Evolutionary conservation across 2,888 invertebrate species (phyloP).

Genomic region (Volucella inflata): DNA sequence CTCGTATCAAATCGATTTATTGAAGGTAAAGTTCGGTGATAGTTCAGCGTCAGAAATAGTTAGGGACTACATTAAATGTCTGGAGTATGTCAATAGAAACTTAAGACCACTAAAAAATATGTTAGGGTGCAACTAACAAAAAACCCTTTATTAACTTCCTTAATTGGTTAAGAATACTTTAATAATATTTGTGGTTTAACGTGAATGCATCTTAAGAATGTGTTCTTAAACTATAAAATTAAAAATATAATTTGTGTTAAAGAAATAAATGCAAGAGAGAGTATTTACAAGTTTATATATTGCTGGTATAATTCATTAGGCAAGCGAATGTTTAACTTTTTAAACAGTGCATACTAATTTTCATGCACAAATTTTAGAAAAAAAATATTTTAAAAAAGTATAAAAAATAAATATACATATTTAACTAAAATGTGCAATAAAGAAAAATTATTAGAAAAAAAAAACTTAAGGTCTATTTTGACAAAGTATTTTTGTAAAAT

Average conservation of each 20-base stretch:
- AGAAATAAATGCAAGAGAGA: background rate
- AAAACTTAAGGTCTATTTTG: background rate
- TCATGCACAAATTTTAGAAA: conserved; percentile 31
- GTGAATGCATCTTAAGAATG: background rate
- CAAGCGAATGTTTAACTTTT: conserved; percentile 37
- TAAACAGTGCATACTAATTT: conserved; percentile 43
- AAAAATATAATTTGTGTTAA: background rate
- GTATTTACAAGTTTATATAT: conserved; percentile 29
- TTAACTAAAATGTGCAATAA: conserved; percentile 29
- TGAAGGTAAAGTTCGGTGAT: too few relatives aligned
- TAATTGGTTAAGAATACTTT: background rate
- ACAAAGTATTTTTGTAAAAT: background rate
- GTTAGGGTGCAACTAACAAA: too few relatives aligned
- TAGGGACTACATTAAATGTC: too few relatives aligned
- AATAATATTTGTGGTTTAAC: background rate
- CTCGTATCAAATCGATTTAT: too few relatives aligned
- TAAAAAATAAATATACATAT: background rate
- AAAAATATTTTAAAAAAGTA: conserved; percentile 1
- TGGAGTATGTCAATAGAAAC: background rate
- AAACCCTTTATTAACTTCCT: too few relatives aligned
- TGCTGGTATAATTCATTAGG: background rate
- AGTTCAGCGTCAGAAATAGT: too few relatives aligned
- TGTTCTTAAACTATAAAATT: background rate
- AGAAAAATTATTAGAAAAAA: conserved; percentile 1
- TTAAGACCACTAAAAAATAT: too few relatives aligned